Percentiles rank a stretch among this genome's conserved stretches.
phyloP scores from a whole-genome alignment of 2,113 vertebrate species.

The Pardalotus punctatus region DNA sequence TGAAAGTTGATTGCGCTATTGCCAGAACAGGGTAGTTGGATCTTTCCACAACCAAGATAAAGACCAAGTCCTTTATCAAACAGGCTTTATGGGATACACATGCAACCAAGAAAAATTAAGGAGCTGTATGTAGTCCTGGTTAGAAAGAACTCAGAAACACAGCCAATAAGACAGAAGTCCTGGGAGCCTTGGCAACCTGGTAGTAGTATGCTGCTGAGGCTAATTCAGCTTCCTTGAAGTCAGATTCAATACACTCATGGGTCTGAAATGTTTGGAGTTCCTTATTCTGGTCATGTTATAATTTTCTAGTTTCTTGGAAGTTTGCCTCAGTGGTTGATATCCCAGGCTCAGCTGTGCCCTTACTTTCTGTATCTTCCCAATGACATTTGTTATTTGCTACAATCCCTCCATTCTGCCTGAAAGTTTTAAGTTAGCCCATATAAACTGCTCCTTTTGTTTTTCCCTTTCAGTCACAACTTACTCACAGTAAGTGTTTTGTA shows the following conservation, averaged over 20 bases:
- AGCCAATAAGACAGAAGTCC: background rate
- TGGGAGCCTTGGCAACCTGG: background rate
- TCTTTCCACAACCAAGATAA: background rate
- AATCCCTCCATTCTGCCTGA: background rate
- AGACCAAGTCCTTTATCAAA: background rate
- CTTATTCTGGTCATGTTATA: background rate
- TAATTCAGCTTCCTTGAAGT: background rate
- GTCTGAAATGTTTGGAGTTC: background rate
- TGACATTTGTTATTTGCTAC: background rate
- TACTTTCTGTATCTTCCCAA: background rate
- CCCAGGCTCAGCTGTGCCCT: background rate
- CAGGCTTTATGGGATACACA: background rate
- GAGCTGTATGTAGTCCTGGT: background rate
- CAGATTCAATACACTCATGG: fast-evolving
- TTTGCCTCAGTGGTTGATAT: background rate
- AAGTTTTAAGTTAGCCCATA: background rate
- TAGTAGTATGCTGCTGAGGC: background rate
- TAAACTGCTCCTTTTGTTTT: background rate
- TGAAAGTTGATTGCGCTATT: background rate
- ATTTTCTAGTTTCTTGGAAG: background rate
- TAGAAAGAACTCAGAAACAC: background rate
- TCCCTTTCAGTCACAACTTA: background rate
- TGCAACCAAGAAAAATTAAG: background rate
- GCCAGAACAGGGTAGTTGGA: background rate
- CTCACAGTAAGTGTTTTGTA: background rate